These are phyloP conservation scores for Phataginus tricuspis DNA, from an alignment of 2,797 vertebrate species.

Conservation along the genomic window DNA sequence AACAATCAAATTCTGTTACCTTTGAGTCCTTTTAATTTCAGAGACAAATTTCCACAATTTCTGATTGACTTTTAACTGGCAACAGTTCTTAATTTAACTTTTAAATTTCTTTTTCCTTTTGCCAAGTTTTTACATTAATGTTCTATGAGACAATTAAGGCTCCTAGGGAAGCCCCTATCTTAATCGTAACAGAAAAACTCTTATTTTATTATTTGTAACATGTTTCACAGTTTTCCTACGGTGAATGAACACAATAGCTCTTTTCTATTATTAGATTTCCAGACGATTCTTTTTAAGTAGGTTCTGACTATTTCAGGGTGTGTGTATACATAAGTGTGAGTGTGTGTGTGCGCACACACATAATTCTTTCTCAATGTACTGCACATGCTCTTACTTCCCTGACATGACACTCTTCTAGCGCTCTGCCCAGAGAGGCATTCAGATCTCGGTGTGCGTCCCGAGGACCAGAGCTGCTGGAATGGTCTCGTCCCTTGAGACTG, in stretches of 20 bases:
- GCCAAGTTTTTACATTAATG: not conserved
- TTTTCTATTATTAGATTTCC: not conserved
- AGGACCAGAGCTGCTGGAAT: not conserved
- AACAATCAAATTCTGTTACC: not conserved
- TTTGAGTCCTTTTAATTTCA: conserved; percentile 2
- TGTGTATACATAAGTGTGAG: not conserved
- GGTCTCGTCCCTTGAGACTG: not conserved
- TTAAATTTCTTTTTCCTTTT: not conserved
- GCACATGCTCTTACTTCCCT: not conserved
- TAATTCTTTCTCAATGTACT: not conserved
- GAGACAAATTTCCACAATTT: conserved; percentile 42
- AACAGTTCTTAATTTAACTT: not conserved
- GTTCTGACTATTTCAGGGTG: not conserved
- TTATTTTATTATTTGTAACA: not conserved
- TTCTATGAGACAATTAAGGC: not conserved
- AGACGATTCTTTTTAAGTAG: not conserved
- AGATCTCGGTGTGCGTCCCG: too few relatives aligned
- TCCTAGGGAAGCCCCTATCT: not conserved
- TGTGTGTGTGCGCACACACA: not conserved
- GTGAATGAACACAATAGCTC: not conserved
- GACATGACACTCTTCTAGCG: not conserved
- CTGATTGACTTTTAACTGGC: not conserved
- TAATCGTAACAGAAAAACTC: conserved; percentile 2
- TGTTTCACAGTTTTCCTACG: not conserved
- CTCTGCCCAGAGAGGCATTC: not conserved